Conservation (phyloP, 2,888 invertebrate species). For the Melolontha melolontha region DNA sequence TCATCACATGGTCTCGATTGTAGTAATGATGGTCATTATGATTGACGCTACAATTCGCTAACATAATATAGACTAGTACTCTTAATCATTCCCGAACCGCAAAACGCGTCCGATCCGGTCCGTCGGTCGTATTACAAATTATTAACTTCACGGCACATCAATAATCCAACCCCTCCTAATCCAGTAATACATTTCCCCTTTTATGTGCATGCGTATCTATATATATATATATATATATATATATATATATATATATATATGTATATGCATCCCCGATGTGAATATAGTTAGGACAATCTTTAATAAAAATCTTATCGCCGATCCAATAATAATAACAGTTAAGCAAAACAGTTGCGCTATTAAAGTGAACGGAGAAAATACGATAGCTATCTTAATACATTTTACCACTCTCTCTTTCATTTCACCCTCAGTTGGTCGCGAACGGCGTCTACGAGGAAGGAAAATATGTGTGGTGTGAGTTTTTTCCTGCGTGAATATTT, state of each 20-base stretch:
- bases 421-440: no score
- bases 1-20: no score
- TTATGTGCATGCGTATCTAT: background rate
- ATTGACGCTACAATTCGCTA: no score
- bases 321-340: constrained; percentile 34
- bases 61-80: background rate
- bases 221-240: no score
- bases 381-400: constrained; percentile 23
- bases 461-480: no score
- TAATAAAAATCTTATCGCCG: constrained; percentile 34
- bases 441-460: no score
- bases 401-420: no score
- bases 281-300: constrained; percentile 14
- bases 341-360: constrained; percentile 34
- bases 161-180: constrained; percentile 28
- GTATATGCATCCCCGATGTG: constrained; percentile 2
- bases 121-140: constrained; percentile 28
- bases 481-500: no score
- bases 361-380: constrained; percentile 12
- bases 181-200: background rate
- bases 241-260: no score
- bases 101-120: constrained; percentile 29
- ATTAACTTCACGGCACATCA: constrained; percentile 33
- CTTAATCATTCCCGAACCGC: constrained; percentile 26
- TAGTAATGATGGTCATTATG: no score